phyloP scores from a whole-genome alignment of 2,113 vertebrate genomes.

The Hippopotamus amphibius region DNA sequence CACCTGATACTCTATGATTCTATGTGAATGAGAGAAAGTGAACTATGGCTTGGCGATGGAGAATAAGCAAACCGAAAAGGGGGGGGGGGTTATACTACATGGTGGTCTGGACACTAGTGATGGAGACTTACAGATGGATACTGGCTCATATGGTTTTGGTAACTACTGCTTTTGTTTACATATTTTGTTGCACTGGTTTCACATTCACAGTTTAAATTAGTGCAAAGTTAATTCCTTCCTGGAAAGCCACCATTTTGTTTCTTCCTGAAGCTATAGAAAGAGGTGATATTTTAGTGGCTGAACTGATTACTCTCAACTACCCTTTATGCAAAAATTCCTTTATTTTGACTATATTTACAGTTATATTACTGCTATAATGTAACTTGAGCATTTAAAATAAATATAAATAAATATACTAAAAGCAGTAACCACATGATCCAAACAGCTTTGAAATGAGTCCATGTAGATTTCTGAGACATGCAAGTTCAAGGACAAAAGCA shows the following conservation, averaged over 20 bases:
- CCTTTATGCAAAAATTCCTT: background rate
- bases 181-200: background rate
- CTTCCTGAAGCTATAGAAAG: background rate
- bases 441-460: constrained; percentile 4
- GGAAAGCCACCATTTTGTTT: constrained; percentile 10
- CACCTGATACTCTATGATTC: rapidly evolving
- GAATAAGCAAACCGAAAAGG: background rate
- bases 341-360: background rate
- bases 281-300: background rate
- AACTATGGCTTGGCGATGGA: background rate
- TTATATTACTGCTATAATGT: background rate
- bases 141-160: background rate
- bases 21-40: background rate
- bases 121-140: background rate
- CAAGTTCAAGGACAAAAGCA: background rate
- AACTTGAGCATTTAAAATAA: constrained; percentile 24
- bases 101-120: background rate
- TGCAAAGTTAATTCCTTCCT: background rate
- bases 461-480: constrained; percentile 21
- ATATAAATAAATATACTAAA: background rate
- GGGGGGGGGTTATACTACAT: rapidly evolving
- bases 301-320: background rate
- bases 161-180: background rate
- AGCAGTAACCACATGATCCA: constrained; percentile 25
- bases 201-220: background rate